phyloP scores from a whole-genome alignment of 2,113 vertebrate genomes.

The Ovis canadensis region DNA sequence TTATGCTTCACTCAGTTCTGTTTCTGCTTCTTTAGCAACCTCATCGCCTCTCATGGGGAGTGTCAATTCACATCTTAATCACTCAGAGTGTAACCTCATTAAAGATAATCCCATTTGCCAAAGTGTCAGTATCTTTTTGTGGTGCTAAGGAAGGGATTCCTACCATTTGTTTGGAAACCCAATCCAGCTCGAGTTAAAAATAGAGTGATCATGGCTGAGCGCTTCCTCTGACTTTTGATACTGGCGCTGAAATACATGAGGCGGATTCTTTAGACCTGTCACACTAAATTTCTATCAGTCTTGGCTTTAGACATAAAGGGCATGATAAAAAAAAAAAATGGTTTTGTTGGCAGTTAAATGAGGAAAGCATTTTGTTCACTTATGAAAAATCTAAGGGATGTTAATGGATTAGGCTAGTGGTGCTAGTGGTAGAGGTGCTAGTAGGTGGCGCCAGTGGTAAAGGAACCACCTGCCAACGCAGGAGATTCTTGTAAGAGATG shows the following conservation, averaged over 20 bases:
- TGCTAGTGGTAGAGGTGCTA: background rate
- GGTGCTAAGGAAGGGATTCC: slow-evolving; percentile 73
- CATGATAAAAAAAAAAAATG: background rate
- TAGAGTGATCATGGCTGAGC: slow-evolving; percentile 25
- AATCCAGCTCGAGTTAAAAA: slow-evolving; percentile 64
- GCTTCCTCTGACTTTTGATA: slow-evolving; percentile 55
- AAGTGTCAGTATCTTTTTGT: slow-evolving; percentile 80
- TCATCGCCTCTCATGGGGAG: slow-evolving; percentile 57
- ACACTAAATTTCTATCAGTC: background rate
- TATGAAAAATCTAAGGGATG: slow-evolving; percentile 1
- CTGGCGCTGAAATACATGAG: background rate
- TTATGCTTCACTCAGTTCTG: slow-evolving; percentile 56
- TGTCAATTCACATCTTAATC: slow-evolving; percentile 84
- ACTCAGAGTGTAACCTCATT: slow-evolving; percentile 84
- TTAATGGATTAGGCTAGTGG: background rate
- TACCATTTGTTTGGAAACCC: slow-evolving; percentile 71
- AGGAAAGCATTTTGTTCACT: slow-evolving; percentile 43
- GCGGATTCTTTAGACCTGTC: background rate
- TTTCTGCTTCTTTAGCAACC: slow-evolving; percentile 74
- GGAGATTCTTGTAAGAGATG: background rate
- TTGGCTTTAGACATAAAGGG: slow-evolving; percentile 20
- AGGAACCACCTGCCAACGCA: background rate
- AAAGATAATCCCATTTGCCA: slow-evolving; percentile 85
- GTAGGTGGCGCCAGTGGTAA: background rate
- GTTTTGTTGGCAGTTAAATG: slow-evolving; percentile 5